A percentile compares a stretch with the other conserved stretches of the same genome.
Evolutionary conservation across 2,888 invertebrate genomes (phyloP).

Genomic region (Schizaphis graminum): DNA sequence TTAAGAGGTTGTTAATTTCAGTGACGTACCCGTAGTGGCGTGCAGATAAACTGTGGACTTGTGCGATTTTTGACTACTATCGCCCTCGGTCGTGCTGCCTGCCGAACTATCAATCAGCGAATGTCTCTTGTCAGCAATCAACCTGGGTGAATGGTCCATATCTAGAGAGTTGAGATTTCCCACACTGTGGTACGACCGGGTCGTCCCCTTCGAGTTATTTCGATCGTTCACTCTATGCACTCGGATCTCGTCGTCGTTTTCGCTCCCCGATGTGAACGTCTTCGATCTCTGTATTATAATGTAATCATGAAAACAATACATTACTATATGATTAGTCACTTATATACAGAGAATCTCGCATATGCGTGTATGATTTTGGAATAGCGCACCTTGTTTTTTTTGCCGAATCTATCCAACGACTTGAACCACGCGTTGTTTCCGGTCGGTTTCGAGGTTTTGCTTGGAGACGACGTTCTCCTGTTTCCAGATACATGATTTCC

Average conservation of each 20-base stretch:
- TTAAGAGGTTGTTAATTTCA: neutral
- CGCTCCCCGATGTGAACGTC: slow-evolving; percentile 62
- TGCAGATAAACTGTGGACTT: slow-evolving; percentile 87
- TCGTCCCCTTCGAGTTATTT: slow-evolving; percentile 27
- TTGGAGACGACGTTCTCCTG: slow-evolving; percentile 54
- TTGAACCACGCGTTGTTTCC: slow-evolving; percentile 82
- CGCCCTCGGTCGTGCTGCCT: slow-evolving; percentile 81
- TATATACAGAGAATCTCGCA: neutral
- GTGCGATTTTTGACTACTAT: slow-evolving; percentile 84
- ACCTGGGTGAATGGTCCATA: slow-evolving; percentile 51
- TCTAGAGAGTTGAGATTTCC: slow-evolving; percentile 58
- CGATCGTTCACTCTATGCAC: slow-evolving; percentile 54
- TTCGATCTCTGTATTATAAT: slow-evolving; percentile 37
- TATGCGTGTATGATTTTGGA: neutral
- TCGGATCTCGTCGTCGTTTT: slow-evolving; percentile 62
- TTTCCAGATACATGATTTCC: slow-evolving; percentile 39
- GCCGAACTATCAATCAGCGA: slow-evolving; percentile 73
- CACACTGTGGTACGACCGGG: slow-evolving; percentile 57
- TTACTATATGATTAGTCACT: neutral
- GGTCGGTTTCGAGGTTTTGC: slow-evolving; percentile 71
- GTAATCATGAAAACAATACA: neutral
- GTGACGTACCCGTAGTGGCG: slow-evolving; percentile 80
- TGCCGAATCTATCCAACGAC: slow-evolving; percentile 80
- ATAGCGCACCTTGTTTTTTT: slow-evolving; percentile 71
- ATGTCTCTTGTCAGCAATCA: slow-evolving; percentile 55